A percentile compares a stretch with the other conserved stretches of the same genome.
phyloP scores from a whole-genome alignment of 2,888 invertebrate genomes.

The Mongoloraphidia duomilia region DNA sequence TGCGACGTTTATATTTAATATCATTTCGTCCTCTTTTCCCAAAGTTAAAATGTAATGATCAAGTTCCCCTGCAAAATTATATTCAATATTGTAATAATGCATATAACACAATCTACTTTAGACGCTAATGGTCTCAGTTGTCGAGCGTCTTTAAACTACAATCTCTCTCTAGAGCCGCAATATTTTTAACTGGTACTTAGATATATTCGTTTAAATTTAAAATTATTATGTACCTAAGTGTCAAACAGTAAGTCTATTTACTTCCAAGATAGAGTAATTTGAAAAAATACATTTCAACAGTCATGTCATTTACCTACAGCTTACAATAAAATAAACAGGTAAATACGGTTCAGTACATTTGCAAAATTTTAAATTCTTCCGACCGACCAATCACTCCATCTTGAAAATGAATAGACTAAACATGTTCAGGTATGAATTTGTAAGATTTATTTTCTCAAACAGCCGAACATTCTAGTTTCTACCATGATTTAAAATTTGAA shows the following conservation, averaged over 20 bases:
- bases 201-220: neutral
- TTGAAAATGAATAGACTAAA: too few species aligned
- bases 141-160: neutral
- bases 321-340: too few species aligned
- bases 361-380: too few species aligned
- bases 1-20: slow-evolving; percentile 55
- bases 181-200: neutral
- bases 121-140: neutral
- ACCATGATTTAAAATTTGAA: neutral
- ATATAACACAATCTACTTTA: neutral
- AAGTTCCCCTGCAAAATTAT: slow-evolving; percentile 22
- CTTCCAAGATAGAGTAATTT: too few species aligned
- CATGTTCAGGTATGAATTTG: too few species aligned
- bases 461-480: too few species aligned
- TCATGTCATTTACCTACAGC: too few species aligned
- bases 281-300: too few species aligned
- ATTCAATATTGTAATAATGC: neutral
- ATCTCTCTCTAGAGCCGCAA: neutral
- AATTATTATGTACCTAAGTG: neutral
- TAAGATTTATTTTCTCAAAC: too few species aligned
- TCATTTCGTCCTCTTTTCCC: slow-evolving; percentile 63
- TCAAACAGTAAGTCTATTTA: too few species aligned
- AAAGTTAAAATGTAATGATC: slow-evolving; percentile 39
- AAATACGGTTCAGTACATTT: too few species aligned
- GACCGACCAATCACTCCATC: too few species aligned